Evolutionary conservation across 2,888 invertebrate species (phyloP).

Genomic region (Coleophora deauratella): DNA sequence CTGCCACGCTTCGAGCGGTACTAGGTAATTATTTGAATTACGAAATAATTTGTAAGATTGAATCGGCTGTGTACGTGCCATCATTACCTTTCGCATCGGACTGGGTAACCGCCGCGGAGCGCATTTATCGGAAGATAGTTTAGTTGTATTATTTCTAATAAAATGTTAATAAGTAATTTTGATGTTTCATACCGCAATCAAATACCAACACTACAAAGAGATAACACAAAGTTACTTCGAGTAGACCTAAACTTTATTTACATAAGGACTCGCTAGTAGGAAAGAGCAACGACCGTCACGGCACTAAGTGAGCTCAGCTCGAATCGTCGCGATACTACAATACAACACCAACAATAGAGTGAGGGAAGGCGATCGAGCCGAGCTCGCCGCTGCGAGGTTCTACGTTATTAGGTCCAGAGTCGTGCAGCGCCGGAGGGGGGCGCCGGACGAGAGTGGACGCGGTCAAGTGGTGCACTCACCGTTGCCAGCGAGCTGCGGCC

Average conservation of each 20-base stretch:
- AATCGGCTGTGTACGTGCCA: slow-evolving; percentile 42
- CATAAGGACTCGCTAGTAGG: slow-evolving; percentile 69
- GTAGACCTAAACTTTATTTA: slow-evolving; percentile 58
- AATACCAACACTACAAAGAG: slow-evolving; percentile 50
- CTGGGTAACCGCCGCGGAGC: slow-evolving; percentile 25
- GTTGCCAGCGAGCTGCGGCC: slow-evolving; percentile 70
- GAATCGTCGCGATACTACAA: slow-evolving; percentile 19
- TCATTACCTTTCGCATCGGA: slow-evolving; percentile 38
- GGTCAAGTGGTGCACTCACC: slow-evolving; percentile 73
- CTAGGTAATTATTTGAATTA: slow-evolving; percentile 50
- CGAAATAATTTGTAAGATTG: slow-evolving; percentile 47
- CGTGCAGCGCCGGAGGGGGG: slow-evolving; percentile 45
- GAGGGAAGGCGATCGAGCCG: slow-evolving; percentile 37
- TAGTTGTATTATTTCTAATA: slow-evolving; percentile 8
- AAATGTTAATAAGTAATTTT: no score
- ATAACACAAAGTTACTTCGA: slow-evolving; percentile 41
- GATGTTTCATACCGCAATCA: slow-evolving; percentile 2
- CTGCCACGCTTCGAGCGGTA: slow-evolving; percentile 35
- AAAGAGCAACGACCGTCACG: slow-evolving; percentile 68
- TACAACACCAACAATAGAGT: slow-evolving; percentile 18
- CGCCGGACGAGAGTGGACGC: slow-evolving; percentile 43
- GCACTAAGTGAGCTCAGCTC: slow-evolving; percentile 59
- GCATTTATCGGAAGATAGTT: slow-evolving; percentile 25
- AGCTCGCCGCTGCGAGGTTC: slow-evolving; percentile 62
- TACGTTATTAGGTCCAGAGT: slow-evolving; percentile 39